Base-by-base conservation (phyloP, 2,113 vertebrate genomes). In the Pelodiscus sinensis region DNA sequence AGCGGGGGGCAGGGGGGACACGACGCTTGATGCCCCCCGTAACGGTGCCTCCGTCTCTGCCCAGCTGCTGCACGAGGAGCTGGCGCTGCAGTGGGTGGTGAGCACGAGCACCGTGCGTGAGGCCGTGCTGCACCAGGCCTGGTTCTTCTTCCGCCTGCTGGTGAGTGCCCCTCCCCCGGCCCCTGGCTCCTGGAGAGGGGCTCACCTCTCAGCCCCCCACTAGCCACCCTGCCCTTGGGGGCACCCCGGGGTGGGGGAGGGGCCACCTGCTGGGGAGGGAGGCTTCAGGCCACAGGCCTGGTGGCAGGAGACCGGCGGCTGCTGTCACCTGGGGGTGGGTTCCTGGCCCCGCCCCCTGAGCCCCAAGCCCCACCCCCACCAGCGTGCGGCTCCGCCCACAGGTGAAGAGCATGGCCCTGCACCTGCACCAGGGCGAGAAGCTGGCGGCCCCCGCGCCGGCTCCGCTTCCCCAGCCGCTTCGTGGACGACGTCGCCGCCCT, bases 101-200 rank as follows among this genome's bases (percentile, higher is more conserved):
- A 99, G 98, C 75, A 97, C 97, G 95, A 99, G 98, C 52, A 78
- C 96, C 0, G 98, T 99, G 87, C 98, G 98, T 1, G 99, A 99
- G 88, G 98, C 98, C 0, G 97, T 98, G 4, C 97, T 99, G 78
- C 98, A 99, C 87, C 98, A 99, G 38, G 98, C 99, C 93, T 99
- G 99, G 99, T 99, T 99, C 96, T 99, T 99, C 98, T 99, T 99
- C 96, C 98, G 98, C 94, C 98, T 99, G 56, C 99, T 99, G 98
- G 99, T 99, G 85, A 96, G 98, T 81, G 11, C 58, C 56, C n/a
- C 24, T 3, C n/a, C 21, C 9, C 2, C 56, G 2, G 22, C 81
- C 31, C 21, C 68, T 22, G 2, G 8, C 11, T 52, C 52, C 8
- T 9, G 38, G 38, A 44, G 38, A 44, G 38, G 38, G 38, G 38